Evolutionary conservation across 2,888 invertebrate species (phyloP).

Genomic region (Leuctra nigra): DNA sequence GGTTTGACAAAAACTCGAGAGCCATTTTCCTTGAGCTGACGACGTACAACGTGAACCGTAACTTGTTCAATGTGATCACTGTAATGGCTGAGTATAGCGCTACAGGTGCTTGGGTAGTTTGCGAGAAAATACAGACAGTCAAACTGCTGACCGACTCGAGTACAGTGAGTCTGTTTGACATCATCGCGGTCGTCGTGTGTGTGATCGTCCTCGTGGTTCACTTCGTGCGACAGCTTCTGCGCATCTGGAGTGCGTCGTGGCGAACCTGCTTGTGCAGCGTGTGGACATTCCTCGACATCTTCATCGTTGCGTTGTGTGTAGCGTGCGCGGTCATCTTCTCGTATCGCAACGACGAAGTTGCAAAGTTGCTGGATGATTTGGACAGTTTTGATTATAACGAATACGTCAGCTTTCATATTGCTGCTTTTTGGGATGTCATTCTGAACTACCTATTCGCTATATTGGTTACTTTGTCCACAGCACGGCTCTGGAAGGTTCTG

Average conservation of each 20-base stretch:
- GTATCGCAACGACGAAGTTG: constrained; percentile 17
- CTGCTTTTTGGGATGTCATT: constrained; percentile 14
- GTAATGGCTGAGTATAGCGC: constrained; percentile 17
- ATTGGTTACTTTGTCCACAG: constrained; percentile 15
- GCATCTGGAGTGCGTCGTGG: no score
- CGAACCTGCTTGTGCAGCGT: neutral
- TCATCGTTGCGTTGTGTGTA: constrained; percentile 1
- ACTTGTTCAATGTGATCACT: constrained; percentile 25
- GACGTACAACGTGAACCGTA: constrained; percentile 22
- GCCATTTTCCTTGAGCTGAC: constrained; percentile 23
- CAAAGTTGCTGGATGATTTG: neutral
- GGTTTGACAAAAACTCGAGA: constrained; percentile 21
- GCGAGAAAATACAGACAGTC: constrained; percentile 8
- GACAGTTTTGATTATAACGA: constrained; percentile 18
- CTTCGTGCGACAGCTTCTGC: neutral
- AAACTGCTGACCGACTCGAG: neutral
- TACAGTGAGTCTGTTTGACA: neutral
- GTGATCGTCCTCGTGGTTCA: constrained; percentile 5
- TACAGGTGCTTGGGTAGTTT: neutral
- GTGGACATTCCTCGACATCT: constrained; percentile 17
- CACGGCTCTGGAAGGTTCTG: constrained; percentile 22
- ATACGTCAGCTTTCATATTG: constrained; percentile 17
- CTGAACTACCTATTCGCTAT: constrained; percentile 5
- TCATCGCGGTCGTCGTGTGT: constrained; percentile 7
- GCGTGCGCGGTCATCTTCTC: neutral